A percentile compares a stretch with the other conserved stretches of the same genome.
phyloP scores from a whole-genome alignment of 2,888 invertebrate genomes.

The Leucophenga montana region DNA sequence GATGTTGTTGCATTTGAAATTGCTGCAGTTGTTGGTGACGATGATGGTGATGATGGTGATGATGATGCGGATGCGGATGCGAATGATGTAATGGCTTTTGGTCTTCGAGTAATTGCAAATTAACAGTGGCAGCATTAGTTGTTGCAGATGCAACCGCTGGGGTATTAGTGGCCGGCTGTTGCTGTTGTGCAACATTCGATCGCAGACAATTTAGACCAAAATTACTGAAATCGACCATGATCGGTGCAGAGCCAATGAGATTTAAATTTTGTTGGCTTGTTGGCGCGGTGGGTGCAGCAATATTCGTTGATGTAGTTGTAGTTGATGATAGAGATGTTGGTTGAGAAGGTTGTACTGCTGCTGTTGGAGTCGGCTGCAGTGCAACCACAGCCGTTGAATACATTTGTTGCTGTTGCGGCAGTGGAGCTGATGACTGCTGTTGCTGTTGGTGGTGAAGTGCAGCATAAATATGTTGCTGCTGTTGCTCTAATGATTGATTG shows the following conservation, averaged over 20 bases:
- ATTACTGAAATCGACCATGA: constrained; percentile 65
- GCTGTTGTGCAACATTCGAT: constrained; percentile 23
- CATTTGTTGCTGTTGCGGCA: constrained; percentile 40
- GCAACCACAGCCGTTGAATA: constrained; percentile 49
- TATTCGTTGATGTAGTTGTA: constrained; percentile 43
- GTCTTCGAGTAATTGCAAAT: neutral
- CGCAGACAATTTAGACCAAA: constrained; percentile 61
- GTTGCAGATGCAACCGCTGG: constrained; percentile 16
- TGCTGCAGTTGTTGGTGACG: constrained; percentile 30
- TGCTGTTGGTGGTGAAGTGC: constrained; percentile 41
- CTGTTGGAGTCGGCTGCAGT: neutral
- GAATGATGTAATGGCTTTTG: constrained; percentile 13
- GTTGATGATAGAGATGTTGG: constrained; percentile 41
- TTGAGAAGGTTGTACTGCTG: constrained; percentile 20
- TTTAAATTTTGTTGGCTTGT: constrained; percentile 56
- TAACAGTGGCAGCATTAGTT: neutral
- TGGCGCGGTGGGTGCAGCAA: constrained; percentile 51
- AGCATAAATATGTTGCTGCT: constrained; percentile 44
- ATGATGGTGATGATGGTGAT: constrained; percentile 44
- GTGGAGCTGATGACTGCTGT: constrained; percentile 38
- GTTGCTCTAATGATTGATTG: constrained; percentile 41
- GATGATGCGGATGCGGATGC: constrained; percentile 21
- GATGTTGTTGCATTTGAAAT: neutral
- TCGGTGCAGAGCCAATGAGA: constrained; percentile 61
- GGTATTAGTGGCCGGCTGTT: constrained; percentile 23